Conservation (phyloP, 2,888 invertebrate genomes). For the Tetramorium bicarinatum region DNA sequence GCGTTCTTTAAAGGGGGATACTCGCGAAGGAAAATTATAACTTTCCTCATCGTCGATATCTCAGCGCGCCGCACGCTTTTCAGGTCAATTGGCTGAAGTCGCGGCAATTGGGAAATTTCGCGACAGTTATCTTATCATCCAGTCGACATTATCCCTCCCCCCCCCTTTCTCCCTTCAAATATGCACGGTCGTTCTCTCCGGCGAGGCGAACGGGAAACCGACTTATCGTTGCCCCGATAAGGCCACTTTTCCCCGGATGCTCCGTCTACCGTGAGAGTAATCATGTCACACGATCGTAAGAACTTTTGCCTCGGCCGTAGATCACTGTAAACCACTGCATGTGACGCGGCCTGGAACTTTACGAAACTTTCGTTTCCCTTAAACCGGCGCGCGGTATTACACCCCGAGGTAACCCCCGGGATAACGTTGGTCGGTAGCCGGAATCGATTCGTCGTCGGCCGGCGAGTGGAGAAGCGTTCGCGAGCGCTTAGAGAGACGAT, state of each 20-base stretch:
- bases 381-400: constrained; percentile 68
- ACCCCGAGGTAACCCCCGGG: constrained; percentile 51
- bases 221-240: constrained; percentile 68
- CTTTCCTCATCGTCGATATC: constrained; percentile 5
- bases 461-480: constrained; percentile 19
- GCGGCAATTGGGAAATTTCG: constrained; percentile 14
- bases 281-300: constrained; percentile 72
- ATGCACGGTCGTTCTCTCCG: constrained; percentile 42
- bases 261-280: constrained; percentile 62
- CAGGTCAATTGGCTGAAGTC: constrained; percentile 10
- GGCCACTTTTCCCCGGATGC: constrained; percentile 50
- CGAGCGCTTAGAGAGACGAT: background rate
- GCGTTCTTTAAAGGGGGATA: constrained; percentile 7
- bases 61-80: background rate
- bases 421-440: constrained; percentile 54
- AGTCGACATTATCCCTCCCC: constrained; percentile 43
- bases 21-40: constrained; percentile 21
- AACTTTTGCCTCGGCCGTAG: constrained; percentile 70
- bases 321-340: constrained; percentile 74
- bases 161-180: constrained; percentile 54
- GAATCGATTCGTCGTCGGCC: constrained; percentile 53
- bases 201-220: constrained; percentile 34
- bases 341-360: constrained; percentile 71
- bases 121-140: constrained; percentile 50
- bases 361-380: constrained; percentile 70